Percentiles rank a stretch among this genome's conserved stretches.
Evolutionary conservation across 2,113 vertebrate genomes (phyloP).

Genomic region (Rhadina sibilatrix): DNA sequence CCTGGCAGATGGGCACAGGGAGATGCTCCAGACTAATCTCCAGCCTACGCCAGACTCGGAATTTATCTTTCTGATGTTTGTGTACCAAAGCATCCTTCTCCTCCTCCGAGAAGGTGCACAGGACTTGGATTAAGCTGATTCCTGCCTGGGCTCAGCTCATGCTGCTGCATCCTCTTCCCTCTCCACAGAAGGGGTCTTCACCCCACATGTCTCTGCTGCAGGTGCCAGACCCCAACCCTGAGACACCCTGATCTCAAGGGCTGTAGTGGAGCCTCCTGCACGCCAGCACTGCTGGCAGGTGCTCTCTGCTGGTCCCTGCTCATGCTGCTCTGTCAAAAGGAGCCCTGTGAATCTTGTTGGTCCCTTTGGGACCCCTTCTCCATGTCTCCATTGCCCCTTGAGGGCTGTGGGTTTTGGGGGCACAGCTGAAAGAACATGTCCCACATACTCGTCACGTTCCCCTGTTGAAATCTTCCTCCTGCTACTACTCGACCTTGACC

Average conservation of each 20-base stretch:
- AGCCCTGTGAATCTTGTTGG: too few relatives aligned
- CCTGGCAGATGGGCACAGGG: not conserved
- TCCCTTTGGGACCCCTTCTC: not conserved
- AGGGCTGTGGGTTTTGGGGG: not conserved
- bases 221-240: not conserved
- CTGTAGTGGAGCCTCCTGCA: not conserved
- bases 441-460: not conserved
- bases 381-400: not conserved
- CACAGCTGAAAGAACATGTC: not conserved
- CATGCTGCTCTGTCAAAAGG: not conserved
- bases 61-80: not conserved
- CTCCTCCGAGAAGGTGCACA: not conserved
- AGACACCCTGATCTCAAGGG: not conserved
- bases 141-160: not conserved
- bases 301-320: not conserved
- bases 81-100: not conserved
- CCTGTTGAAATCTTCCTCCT: not conserved
- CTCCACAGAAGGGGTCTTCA: not conserved
- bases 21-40: not conserved
- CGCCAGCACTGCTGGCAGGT: too few relatives aligned
- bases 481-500: not conserved
- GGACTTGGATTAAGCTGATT: not conserved
- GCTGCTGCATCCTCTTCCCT: not conserved
- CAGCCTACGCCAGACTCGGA: not conserved
- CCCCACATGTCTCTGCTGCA: not conserved